phyloP scores from a whole-genome alignment of 2,113 vertebrate species.

The Cyphomyrus plagiostoma region DNA sequence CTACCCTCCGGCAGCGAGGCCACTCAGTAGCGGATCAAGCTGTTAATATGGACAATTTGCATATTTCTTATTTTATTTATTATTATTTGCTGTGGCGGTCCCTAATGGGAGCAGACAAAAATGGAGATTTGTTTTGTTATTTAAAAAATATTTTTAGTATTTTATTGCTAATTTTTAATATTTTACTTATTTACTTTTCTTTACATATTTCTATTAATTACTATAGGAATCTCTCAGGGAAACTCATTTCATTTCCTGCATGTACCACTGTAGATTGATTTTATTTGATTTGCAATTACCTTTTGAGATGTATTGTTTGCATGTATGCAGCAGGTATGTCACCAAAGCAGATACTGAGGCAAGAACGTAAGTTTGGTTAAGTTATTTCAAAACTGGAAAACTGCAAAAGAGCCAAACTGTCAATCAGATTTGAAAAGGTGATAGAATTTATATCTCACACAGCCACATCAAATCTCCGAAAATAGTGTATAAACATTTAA shows the following conservation, averaged over 20 bases:
- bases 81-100: not conserved
- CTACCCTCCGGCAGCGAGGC: not conserved
- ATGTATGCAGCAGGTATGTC: not conserved
- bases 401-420: not conserved
- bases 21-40: not conserved
- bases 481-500: not conserved
- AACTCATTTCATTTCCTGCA: not conserved
- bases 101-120: no score
- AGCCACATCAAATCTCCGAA: not conserved
- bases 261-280: not conserved
- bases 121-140: no score
- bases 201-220: not conserved
- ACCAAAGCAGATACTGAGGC: not conserved
- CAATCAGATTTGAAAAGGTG: not conserved
- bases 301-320: not conserved
- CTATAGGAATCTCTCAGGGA: not conserved
- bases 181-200: no score
- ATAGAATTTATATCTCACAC: not conserved
- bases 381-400: not conserved
- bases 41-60: not conserved
- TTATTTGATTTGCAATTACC: not conserved
- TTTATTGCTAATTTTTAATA: no score
- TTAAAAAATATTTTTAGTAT: no score
- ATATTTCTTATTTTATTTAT: not conserved
- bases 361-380: not conserved